Evolutionary conservation across 2,888 invertebrate genomes (phyloP), one percentile per base, ranked within the genome.

Genomic region (Philonicus albiceps): DNA sequence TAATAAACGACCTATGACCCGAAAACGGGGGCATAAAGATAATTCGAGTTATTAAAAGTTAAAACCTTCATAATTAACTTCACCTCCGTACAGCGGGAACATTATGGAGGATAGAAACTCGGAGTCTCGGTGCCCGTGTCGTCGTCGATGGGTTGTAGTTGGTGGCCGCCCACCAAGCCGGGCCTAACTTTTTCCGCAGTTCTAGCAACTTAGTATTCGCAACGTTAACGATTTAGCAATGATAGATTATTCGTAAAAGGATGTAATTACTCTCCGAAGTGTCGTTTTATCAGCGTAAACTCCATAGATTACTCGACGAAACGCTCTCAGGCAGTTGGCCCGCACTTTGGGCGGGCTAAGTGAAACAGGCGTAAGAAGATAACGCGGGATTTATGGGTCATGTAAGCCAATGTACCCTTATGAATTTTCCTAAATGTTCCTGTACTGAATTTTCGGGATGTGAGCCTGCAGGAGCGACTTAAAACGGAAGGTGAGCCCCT

Each of bases 351-450:
- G 74, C 55, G 37, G 55, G 81, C 78, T 87, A 86, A 87, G 86
- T 87, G 76, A 87, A 87, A 84, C 84, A 87, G 83, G 75, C 76
- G 22, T 84, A 55, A 73, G 81, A 16, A 53, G 87, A 87, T 87
- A 87, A 85, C 87, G 83, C 11, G 1, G 86, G 78, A 87, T 86
- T 87, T 86, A 87, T 87, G 86, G 87, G 86, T 86, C 87, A 86
- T 87, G 84, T 87, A 87, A 84, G 73, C 83, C 84, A 85, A 43
- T 86, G 64, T 72, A 83, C 83, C 83, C 64, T 72, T 72, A 83
- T 72, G 83, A 37, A 64, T 83, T 19, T 72, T 19, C 64, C 37
- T 13, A 11, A 72, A 55, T 22, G 34, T 13, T 30, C 72, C 40
- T 37, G 27, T 31, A 64, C 55, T 19, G 6, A 19, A 22, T 49